Base-by-base conservation (phyloP, 92 coral and sea anemone species). In the Micromussa lordhowensis region DNA sequence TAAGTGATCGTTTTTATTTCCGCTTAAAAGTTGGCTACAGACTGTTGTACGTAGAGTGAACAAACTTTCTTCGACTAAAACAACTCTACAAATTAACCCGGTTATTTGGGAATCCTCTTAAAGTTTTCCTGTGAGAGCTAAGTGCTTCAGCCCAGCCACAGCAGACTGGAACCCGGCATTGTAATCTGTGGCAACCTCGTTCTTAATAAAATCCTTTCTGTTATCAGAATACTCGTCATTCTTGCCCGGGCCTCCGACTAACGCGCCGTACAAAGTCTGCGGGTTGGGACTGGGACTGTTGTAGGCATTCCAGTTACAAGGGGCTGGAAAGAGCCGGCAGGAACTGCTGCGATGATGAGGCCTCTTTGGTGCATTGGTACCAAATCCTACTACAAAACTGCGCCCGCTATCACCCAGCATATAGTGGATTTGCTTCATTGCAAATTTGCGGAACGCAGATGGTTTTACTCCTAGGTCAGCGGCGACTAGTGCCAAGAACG, bases 81-180 rank as follows among this genome's bases (percentile, higher is more conserved):
- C 1, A 7, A 32, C 31, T 13, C 31, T 24, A n/a, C n/a, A 19
- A 31, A 81, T 35, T 36, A 44, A 4, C 3, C 36, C n/a, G 16
- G 21, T 21, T 29, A 79, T 31, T 57, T 31, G 5, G 26, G 22
- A 53, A 29, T 24, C 26, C 53, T 14, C 19, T 49, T 9, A 26
- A 57, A 38, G 61, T 16, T 75, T 36, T 44, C 82, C 75, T 31
- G 57, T 30, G 0, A 85, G 29, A 10, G 73, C 71, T 71, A 90
- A 54, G 17, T 82, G 85, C 48, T 94, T 96, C 54, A 94, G 82
- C 11, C 96, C 96, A 21, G 98, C 98, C 8, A 96, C 95, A 29
- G 98, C 98, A 28, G 98, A 96, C 74, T 94, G 95, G 85, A 96
- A 92, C 12, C 98, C 98, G 68, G 98, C 98, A 49, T 96, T 96